Percentiles rank a stretch among this genome's conserved stretches.
Conservation (phyloP, 2,113 vertebrate species). For the Nothobranchius kuhntae region DNA sequence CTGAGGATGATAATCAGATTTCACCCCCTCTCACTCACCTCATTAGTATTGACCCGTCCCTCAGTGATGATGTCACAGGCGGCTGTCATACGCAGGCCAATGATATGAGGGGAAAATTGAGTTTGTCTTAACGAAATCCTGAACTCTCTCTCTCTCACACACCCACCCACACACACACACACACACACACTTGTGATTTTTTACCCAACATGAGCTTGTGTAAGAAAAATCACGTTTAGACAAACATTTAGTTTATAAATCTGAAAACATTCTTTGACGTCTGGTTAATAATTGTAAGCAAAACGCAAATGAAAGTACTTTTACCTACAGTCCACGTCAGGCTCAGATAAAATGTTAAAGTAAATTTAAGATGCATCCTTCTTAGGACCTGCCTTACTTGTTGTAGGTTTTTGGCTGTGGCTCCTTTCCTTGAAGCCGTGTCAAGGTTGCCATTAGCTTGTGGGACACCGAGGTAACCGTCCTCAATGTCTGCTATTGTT, state of each 20-base stretch:
- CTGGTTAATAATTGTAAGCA: too few species aligned
- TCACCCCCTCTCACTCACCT: constrained; percentile 63
- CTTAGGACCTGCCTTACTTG: too few species aligned
- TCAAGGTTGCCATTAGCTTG: too few species aligned
- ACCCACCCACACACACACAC: too few species aligned
- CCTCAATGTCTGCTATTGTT: too few species aligned
- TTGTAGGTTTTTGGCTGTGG: too few species aligned
- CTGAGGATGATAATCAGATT: constrained; percentile 70
- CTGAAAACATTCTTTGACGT: not conserved
- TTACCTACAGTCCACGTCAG: too few species aligned
- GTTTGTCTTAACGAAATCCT: constrained; percentile 33
- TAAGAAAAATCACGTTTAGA: not conserved
- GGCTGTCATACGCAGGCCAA: constrained; percentile 46
- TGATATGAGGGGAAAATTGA: constrained; percentile 45
- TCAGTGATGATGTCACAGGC: constrained; percentile 68
- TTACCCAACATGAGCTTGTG: not conserved
- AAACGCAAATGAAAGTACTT: too few species aligned
- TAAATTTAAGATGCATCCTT: too few species aligned
- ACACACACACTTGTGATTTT: not conserved
- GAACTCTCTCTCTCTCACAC: not conserved
- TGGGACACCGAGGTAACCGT: too few species aligned
- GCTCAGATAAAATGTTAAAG: too few species aligned
- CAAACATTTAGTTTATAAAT: not conserved
- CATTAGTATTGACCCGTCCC: constrained; percentile 81
- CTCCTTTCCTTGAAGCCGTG: too few species aligned